phyloP scores from a whole-genome alignment of 2,113 vertebrate species.

The Sebastes schlegelii region DNA sequence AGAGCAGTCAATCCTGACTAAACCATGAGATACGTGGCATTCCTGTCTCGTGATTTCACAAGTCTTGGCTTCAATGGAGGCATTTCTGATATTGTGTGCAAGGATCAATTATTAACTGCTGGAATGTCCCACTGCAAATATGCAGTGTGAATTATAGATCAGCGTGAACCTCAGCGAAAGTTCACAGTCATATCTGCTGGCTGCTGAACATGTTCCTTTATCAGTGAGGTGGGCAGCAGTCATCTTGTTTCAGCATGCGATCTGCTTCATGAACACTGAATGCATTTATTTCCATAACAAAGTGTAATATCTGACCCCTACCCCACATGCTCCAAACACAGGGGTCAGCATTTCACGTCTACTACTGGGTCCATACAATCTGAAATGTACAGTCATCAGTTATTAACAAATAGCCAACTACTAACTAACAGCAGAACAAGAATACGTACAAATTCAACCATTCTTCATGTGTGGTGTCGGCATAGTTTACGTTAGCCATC shows the following conservation, averaged over 20 bases:
- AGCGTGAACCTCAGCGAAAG: background rate
- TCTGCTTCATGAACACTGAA: background rate
- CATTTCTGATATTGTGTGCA: background rate
- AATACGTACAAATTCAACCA: too few species aligned
- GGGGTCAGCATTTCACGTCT: too few species aligned
- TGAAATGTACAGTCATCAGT: too few species aligned
- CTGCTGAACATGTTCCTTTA: background rate
- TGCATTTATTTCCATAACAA: too few species aligned
- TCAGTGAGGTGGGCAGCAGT: slow-evolving; percentile 4
- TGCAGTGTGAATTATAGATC: slow-evolving; percentile 13
- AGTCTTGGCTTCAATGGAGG: background rate
- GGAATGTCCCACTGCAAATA: slow-evolving; percentile 14
- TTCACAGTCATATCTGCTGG: slow-evolving; percentile 8
- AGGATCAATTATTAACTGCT: slow-evolving; percentile 41
- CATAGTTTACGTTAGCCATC: too few species aligned
- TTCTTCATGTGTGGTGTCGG: too few species aligned
- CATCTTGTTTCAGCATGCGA: slow-evolving; percentile 38
- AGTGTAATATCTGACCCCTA: too few species aligned
- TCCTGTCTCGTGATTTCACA: background rate
- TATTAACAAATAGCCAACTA: too few species aligned
- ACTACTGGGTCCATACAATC: too few species aligned
- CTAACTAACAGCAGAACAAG: too few species aligned
- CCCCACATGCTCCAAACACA: too few species aligned
- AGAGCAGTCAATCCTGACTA: background rate
- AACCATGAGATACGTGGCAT: background rate